Conservation (phyloP, 2,888 invertebrate species). For the Lasius platythorax region DNA sequence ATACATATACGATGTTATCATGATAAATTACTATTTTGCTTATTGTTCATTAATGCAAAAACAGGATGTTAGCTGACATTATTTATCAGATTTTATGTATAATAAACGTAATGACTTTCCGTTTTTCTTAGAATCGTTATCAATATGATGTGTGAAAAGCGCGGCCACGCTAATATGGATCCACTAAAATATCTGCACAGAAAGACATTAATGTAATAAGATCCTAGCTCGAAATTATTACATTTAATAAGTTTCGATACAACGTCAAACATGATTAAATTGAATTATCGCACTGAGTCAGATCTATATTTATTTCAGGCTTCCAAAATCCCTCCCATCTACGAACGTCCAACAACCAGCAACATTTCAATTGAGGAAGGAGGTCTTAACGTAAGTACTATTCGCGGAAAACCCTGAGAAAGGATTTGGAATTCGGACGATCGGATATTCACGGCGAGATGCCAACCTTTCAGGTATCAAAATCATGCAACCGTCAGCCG, state of each 20-base stretch:
- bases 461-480: slow-evolving; percentile 69
- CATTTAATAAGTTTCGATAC: not conserved
- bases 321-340: slow-evolving; percentile 84
- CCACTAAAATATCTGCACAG: not conserved
- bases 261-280: not conserved
- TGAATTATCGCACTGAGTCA: not conserved
- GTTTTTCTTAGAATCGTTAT: slow-evolving; percentile 8
- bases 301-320: slow-evolving; percentile 71
- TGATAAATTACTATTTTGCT: slow-evolving; percentile 60
- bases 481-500: slow-evolving; percentile 82
- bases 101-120: not conserved
- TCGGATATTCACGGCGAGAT: not conserved
- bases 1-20: slow-evolving; percentile 48
- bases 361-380: slow-evolving; percentile 85
- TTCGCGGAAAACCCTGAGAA: not conserved
- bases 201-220: not conserved
- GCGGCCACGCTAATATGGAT: not conserved
- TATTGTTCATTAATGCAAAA: slow-evolving; percentile 10
- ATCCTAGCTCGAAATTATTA: not conserved
- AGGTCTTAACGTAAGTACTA: slow-evolving; percentile 82
- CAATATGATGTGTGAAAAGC: not conserved
- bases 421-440: not conserved
- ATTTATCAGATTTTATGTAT: slow-evolving; percentile 50
- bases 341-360: slow-evolving; percentile 84
- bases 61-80: slow-evolving; percentile 14